Percentiles rank a stretch among this genome's conserved stretches.
Conservation (phyloP, 2,113 vertebrate species). For the Colossoma macropomum region DNA sequence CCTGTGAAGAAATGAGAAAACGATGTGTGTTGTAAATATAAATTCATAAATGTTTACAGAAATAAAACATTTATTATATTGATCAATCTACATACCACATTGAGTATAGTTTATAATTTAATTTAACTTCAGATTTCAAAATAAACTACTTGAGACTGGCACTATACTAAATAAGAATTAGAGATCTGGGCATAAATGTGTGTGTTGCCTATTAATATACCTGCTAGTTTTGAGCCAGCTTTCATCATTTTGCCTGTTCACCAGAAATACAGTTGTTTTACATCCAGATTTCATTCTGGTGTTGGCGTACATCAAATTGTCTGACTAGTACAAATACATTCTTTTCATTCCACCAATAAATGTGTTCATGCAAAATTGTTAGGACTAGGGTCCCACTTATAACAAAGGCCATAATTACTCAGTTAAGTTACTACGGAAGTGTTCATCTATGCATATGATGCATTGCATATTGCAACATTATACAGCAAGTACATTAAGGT, state of each 20-base stretch:
- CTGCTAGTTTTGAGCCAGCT: neutral
- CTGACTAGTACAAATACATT: constrained; percentile 60
- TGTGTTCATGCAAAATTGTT: constrained; percentile 78
- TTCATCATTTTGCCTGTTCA: constrained; percentile 12
- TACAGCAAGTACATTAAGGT: constrained; percentile 70
- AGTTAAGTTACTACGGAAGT: constrained; percentile 59
- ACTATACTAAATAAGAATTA: constrained; percentile 81
- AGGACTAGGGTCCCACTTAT: constrained; percentile 60
- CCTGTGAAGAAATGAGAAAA: no score
- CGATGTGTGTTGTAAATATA: no score
- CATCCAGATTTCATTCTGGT: constrained; percentile 67
- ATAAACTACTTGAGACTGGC: constrained; percentile 83
- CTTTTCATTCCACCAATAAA: constrained; percentile 60
- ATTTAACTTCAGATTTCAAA: constrained; percentile 73
- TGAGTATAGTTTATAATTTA: constrained; percentile 79
- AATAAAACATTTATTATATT: constrained; percentile 72
- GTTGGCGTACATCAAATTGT: constrained; percentile 69
- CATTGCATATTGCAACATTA: constrained; percentile 70
- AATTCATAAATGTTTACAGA: no score
- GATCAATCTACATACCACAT: constrained; percentile 58
- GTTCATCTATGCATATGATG: constrained; percentile 46
- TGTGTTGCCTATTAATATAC: constrained; percentile 63
- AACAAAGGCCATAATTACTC: constrained; percentile 64
- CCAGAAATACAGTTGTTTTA: constrained; percentile 67
- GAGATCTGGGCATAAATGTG: constrained; percentile 70